Percentiles rank a stretch among this genome's conserved stretches.
These are phyloP conservation scores for Ctenopoma kingsleyae DNA, from an alignment of 2,797 vertebrate species.

Conservation along the genomic window DNA sequence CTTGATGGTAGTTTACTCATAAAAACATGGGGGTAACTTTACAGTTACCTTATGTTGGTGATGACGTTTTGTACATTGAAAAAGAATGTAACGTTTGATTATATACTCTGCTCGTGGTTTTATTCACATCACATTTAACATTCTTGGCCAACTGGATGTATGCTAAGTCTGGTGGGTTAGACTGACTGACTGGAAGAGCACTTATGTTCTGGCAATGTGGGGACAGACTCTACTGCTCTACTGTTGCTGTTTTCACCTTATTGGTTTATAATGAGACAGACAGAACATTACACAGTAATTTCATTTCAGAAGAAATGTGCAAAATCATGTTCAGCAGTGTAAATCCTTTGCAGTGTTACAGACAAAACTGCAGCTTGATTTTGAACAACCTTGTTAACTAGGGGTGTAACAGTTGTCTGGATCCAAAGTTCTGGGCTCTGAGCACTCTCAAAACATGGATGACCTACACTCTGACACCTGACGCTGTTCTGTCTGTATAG, in stretches of 20 bases:
- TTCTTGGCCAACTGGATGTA: constrained; percentile 48
- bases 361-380: constrained; percentile 11
- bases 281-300: constrained; percentile 22
- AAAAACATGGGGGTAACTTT: not conserved
- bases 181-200: constrained; percentile 67
- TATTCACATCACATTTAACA: constrained; percentile 4
- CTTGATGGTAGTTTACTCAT: not conserved
- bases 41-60: not conserved
- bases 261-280: constrained; percentile 34
- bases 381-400: not conserved
- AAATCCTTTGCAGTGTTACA: constrained; percentile 3
- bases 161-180: constrained; percentile 42
- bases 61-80: not conserved
- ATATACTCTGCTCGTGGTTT: not conserved
- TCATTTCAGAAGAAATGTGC: constrained; percentile 16
- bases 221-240: not conserved
- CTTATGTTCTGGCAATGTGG: constrained; percentile 21
- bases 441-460: too few relatives aligned
- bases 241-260: constrained; percentile 14
- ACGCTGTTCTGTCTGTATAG: too few relatives aligned
- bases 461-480: too few relatives aligned
- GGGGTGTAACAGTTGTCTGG: too few relatives aligned
- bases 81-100: not conserved
- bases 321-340: constrained; percentile 7
- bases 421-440: too few relatives aligned